phyloP scores from a whole-genome alignment of 2,888 invertebrate genomes.

The Diarsia mendica region DNA sequence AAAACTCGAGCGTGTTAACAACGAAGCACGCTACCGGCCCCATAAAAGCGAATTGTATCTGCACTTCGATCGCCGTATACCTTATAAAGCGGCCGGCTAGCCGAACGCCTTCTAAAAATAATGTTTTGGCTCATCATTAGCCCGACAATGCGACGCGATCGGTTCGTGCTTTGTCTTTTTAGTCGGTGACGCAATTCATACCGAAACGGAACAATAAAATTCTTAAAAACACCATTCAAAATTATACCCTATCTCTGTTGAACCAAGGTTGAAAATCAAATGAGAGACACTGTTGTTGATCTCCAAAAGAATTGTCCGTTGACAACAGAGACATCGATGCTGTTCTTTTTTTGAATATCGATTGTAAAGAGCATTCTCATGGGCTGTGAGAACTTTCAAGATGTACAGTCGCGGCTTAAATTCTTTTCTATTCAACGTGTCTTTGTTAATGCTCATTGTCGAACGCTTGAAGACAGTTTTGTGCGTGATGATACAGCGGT shows the following conservation, averaged over 20 bases:
- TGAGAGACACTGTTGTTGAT: conserved; percentile 72
- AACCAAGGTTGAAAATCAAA: conserved; percentile 68
- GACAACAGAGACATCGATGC: conserved; percentile 90
- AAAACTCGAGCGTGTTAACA: conserved; percentile 68
- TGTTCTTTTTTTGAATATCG: conserved; percentile 89
- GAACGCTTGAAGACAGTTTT: conserved; percentile 65
- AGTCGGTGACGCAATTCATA: conserved; percentile 89
- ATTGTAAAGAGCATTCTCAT: conserved; percentile 90
- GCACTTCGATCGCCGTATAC: conserved; percentile 74
- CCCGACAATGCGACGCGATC: conserved; percentile 83
- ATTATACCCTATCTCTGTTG: conserved; percentile 61
- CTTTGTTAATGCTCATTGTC: conserved; percentile 78
- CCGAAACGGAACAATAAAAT: conserved; percentile 86
- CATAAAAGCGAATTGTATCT: conserved; percentile 83
- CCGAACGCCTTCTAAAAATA: conserved; percentile 84
- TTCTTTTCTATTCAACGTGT: conserved; percentile 82
- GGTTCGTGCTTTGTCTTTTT: conserved; percentile 89
- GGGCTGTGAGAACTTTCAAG: conserved; percentile 88
- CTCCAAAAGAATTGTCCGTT: conserved; percentile 88
- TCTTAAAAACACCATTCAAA: conserved; percentile 59
- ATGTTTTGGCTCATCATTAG: conserved; percentile 88
- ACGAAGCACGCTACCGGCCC: conserved; percentile 80
- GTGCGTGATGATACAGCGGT: conserved; percentile 73
- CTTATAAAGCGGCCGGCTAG: conserved; percentile 77
- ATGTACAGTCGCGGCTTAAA: conserved; percentile 83